phyloP scores from a whole-genome alignment of 2,888 invertebrate genomes.

The Chelonus formosanus region DNA sequence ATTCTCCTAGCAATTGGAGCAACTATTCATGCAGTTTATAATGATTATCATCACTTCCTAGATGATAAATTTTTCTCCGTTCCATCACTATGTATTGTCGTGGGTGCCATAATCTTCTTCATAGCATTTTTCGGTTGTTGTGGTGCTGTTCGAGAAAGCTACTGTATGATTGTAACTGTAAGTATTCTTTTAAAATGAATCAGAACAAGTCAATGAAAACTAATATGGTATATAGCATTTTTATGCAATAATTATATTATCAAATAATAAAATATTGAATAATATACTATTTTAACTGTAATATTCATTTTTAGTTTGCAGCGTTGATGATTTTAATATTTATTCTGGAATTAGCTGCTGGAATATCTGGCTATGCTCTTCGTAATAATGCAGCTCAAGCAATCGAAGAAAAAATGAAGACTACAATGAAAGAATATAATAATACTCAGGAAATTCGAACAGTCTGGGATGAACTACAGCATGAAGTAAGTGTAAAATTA shows the following conservation, averaged over 20 bases:
- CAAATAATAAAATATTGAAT: background rate
- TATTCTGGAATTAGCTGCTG: constrained; percentile 79
- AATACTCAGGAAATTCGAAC: constrained; percentile 61
- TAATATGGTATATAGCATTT: too few relatives aligned
- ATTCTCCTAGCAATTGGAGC: constrained; percentile 79
- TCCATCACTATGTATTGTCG: constrained; percentile 71
- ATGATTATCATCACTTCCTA: constrained; percentile 75
- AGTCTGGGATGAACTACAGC: constrained; percentile 74
- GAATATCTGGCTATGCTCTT: constrained; percentile 77
- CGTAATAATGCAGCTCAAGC: constrained; percentile 68
- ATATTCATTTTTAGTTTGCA: constrained; percentile 69
- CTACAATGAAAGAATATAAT: constrained; percentile 67
- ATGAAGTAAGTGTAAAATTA: constrained; percentile 63
- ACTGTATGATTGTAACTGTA: constrained; percentile 82
- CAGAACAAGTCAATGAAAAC: background rate
- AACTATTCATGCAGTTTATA: constrained; percentile 74
- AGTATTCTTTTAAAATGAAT: constrained; percentile 56
- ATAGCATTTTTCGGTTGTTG: constrained; percentile 89
- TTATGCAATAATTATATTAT: background rate
- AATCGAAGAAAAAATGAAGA: constrained; percentile 67
- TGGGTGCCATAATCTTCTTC: constrained; percentile 75
- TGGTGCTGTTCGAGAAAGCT: constrained; percentile 85
- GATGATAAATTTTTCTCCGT: constrained; percentile 77
- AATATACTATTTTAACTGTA: background rate
- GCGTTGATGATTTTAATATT: constrained; percentile 76